Conservation (phyloP, 2,888 invertebrate species). For the Pandemis cinnamomeana region DNA sequence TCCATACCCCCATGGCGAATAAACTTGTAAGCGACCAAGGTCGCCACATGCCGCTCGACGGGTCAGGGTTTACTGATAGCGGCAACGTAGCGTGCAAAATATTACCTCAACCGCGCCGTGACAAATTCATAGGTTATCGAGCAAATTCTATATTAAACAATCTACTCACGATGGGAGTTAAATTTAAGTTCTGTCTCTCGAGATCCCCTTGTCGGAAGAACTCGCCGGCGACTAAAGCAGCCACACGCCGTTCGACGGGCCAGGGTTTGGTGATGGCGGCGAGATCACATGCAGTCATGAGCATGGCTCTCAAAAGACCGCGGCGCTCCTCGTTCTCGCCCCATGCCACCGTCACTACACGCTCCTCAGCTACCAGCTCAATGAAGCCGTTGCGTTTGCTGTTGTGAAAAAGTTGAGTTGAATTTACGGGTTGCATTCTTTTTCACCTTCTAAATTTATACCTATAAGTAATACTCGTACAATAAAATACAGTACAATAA, state of each 20-base stretch:
- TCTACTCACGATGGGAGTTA: slow-evolving; percentile 93
- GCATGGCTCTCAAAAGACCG: slow-evolving; percentile 93
- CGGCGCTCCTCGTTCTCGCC: slow-evolving; percentile 91
- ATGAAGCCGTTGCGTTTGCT: slow-evolving; percentile 96
- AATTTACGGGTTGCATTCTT: no score
- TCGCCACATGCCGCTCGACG: no score
- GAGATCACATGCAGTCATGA: slow-evolving; percentile 97
- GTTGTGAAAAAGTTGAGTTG: slow-evolving; percentile 45
- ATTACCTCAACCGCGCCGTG: no score
- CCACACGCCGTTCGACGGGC: slow-evolving; percentile 96
- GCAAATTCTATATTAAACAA: no score
- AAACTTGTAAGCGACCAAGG: no score
- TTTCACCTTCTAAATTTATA: no score
- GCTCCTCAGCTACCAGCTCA: slow-evolving; percentile 84
- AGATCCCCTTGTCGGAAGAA: slow-evolving; percentile 97
- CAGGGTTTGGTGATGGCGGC: slow-evolving; percentile 98
- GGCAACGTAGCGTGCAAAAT: no score
- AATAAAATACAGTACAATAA: no score
- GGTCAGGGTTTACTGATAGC: no score
- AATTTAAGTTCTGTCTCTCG: slow-evolving; percentile 94
- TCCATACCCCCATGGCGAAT: no score
- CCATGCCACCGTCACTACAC: slow-evolving; percentile 73
- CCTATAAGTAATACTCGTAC: no score
- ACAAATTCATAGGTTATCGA: no score
- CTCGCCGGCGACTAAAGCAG: slow-evolving; percentile 95